Evolutionary conservation across 1,140 invertebrate genomes (phyloP).

Genomic region (Drosophila pallidifrons): DNA sequence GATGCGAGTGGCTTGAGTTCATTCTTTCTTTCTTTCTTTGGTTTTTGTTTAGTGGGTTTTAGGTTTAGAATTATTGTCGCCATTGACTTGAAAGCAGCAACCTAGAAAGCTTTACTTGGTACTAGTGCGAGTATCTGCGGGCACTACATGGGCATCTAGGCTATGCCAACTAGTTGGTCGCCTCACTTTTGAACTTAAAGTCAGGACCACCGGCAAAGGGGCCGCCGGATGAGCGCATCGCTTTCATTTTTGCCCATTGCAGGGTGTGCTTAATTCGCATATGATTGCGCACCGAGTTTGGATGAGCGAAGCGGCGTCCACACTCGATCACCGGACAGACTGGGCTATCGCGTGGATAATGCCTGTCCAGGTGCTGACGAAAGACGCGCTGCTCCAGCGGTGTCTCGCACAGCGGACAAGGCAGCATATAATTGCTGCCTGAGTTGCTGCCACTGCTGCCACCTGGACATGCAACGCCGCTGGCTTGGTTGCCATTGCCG

Average conservation of each 20-base stretch:
- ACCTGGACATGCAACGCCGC: conserved; percentile 2
- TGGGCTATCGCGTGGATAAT: conserved; percentile 93
- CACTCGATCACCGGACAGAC: conserved; percentile 91
- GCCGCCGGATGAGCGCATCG: conserved; percentile 90
- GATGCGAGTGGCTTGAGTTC: conserved; percentile 76
- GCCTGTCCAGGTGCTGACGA: conserved; percentile 90
- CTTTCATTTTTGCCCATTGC: conserved; percentile 93
- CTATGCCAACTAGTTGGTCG: conserved; percentile 59
- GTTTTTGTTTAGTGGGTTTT: conserved; percentile 16
- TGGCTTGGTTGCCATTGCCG: conserved; percentile 40
- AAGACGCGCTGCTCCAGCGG: conserved; percentile 88
- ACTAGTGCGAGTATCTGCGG: conserved; percentile 55
- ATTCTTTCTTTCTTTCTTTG: not conserved
- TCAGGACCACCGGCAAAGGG: conserved; percentile 83
- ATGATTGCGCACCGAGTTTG: conserved; percentile 93
- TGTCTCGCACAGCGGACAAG: conserved; percentile 90
- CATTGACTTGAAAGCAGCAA: conserved; percentile 73
- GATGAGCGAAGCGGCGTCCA: conserved; percentile 90
- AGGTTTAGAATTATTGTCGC: conserved; percentile 75
- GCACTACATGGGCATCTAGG: not conserved
- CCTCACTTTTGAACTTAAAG: conserved; percentile 83
- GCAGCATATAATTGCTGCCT: conserved; percentile 84
- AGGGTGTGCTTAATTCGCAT: conserved; percentile 92
- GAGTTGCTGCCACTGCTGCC: conserved; percentile 35
- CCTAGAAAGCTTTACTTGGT: conserved; percentile 60